Evolutionary conservation across 2,113 vertebrate genomes (phyloP), one percentile per base, ranked within the genome.

Genomic region (Morone saxatilis): DNA sequence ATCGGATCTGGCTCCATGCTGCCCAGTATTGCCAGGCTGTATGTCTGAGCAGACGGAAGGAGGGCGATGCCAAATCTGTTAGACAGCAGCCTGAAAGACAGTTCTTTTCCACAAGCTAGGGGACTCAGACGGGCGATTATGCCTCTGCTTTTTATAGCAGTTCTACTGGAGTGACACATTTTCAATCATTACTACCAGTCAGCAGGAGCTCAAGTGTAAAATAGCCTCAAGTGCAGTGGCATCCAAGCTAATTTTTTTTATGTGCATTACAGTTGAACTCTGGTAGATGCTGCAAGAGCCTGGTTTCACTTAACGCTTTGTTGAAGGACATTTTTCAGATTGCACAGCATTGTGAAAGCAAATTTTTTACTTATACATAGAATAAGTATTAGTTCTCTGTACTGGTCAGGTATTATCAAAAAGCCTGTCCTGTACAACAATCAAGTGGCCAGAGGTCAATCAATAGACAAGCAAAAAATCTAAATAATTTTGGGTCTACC

Each of bases 1-100:
- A 92, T 91, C 59, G 57, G 86, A 90, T 90, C 86, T 66, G 89
- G 84, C 84, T 91, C 86, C 76, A 36, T 9, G 71, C 76, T 84
- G 83, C 74, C 74, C 41, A 1, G 63, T 48, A 6, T 70, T 75
- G 84, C 85, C 83, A 80, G 72, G 78, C 70, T 81, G 57, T 77
- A 43, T 59, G 81, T 88, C 77, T 83, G 59, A 65, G 79, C 68
- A 66, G 75, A 85, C 50, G 41, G 84, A 75, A 59, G 59, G 43
- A 76, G 65, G 25, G 67, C 6, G 6, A 66, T 74, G 89, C 84
- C 92, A 90, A 82, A 81, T 90, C 81, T 73, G 62, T 80, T 47
- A 68, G 61, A 86, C 63, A 68, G 88, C 76, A 61, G 73, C 51
- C 71, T 80, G 45, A 86, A 71, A 83, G 72, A 61, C 50, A 11